Base-by-base conservation (phyloP, 2,888 invertebrate genomes). In the Epistrophe eligans region DNA sequence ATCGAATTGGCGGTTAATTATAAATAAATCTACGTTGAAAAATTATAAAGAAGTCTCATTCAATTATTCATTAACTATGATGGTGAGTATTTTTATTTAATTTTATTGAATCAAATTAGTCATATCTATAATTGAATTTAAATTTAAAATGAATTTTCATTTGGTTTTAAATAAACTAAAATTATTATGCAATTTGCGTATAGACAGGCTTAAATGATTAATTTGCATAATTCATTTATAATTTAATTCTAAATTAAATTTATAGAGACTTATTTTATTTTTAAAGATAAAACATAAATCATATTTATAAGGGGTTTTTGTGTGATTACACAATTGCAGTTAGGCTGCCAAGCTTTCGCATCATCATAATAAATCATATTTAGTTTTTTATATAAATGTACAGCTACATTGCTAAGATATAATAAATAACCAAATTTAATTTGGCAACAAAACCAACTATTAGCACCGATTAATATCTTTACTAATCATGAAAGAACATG, bases 1-100 rank as follows among this genome's bases (percentile, higher is more conserved):
- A 52, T 15, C 35, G 72, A 87, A 76, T 77, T 85, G 77, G 84
- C 82, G 73, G 70, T 43, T 48, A 71, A 67, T 19, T 79, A 62
- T 2, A 40, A 71, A 60, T 32, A 67, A 40, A 17, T 45, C 45
- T 58, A 9, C 35, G 19, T 45, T 40, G 55, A 77, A 74, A 45
- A 45, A 35, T 38, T 24, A 24, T 43, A 11, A 28, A 24, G 13
- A 48, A n/a, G 17, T 2, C 9, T 9, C 24, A 1, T 0, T 38
- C 10, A 11, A 24, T 24, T 24, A 52, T 50, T 50, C n/a, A 50
- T 10, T 45, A 7, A 35, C 2, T 35, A 17, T 50, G 13, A 52
- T 24, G 79, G 79, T 79, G 73, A 79, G 79, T 79, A 73, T 17
- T 50, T 71, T 43, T 40, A 28, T 28, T 57, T 7, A 13, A 24